Percentiles rank a stretch among this genome's conserved stretches.
Conservation (phyloP, 2,113 vertebrate species). For the Ictalurus punctatus region DNA sequence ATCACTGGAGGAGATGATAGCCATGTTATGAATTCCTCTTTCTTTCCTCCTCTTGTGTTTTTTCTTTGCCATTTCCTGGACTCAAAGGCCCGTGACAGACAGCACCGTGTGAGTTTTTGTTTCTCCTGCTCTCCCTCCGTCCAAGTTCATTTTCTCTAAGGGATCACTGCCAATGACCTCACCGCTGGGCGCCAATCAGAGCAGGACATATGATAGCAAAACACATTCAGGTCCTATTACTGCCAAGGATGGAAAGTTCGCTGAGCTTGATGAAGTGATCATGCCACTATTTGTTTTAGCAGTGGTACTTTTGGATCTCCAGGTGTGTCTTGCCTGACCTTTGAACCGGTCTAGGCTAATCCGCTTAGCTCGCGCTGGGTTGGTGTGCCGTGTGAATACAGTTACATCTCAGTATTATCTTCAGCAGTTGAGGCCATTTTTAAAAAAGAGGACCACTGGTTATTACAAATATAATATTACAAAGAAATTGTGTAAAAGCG, state of each 20-base stretch:
- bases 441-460: neutral
- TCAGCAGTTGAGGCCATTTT: neutral
- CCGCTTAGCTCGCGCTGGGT: slow-evolving; percentile 8
- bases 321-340: slow-evolving; percentile 46
- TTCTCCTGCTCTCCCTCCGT: slow-evolving; percentile 33
- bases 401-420: slow-evolving; percentile 20
- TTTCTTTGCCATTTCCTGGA: slow-evolving; percentile 43
- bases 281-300: slow-evolving; percentile 49
- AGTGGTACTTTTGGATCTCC: slow-evolving; percentile 31
- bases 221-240: slow-evolving; percentile 64
- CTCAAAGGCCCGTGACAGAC: slow-evolving; percentile 53
- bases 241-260: slow-evolving; percentile 42
- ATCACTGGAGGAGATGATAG: slow-evolving; percentile 58
- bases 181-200: slow-evolving; percentile 53
- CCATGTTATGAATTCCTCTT: slow-evolving; percentile 63
- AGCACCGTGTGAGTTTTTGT: slow-evolving; percentile 52
- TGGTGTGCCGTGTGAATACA: neutral
- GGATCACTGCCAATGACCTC: slow-evolving; percentile 58
- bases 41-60: slow-evolving; percentile 47
- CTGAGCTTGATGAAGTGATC: slow-evolving; percentile 48
- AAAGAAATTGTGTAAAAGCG: neutral
- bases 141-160: slow-evolving; percentile 56
- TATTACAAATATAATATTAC: neutral
- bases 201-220: slow-evolving; percentile 58
- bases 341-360: slow-evolving; percentile 31